phyloP scores from a whole-genome alignment of 1,140 invertebrate genomes.

The Paraescarpia echinospica region DNA sequence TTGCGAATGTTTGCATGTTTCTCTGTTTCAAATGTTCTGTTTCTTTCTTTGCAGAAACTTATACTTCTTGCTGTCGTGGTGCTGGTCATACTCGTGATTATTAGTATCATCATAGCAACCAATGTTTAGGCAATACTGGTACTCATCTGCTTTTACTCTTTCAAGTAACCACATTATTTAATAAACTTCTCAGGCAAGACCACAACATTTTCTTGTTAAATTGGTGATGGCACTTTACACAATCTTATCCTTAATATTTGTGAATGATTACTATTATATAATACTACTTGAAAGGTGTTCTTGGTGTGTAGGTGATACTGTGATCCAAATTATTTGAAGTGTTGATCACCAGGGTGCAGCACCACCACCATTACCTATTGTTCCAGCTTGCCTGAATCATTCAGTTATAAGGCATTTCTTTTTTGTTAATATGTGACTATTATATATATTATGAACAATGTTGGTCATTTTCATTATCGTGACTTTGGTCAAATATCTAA shows the following conservation, averaged over 20 bases:
- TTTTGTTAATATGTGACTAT: not conserved
- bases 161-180: not conserved
- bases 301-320: not conserved
- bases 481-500: not conserved
- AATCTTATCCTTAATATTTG: not conserved
- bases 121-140: not conserved
- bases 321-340: not conserved
- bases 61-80: not conserved
- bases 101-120: not conserved
- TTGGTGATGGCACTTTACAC: not conserved
- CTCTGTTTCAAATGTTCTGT: not conserved
- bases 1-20: not conserved
- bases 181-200: not conserved
- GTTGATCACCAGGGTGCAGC: not conserved
- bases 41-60: conserved; percentile 6
- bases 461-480: not conserved
- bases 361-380: not conserved
- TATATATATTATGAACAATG: not conserved
- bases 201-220: not conserved
- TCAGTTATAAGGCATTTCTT: not conserved
- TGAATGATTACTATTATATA: not conserved
- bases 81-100: not conserved
- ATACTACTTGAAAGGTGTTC: not conserved
- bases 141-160: not conserved
- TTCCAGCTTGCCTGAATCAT: not conserved